Evolutionary conservation across 1,140 invertebrate species (phyloP).

Genomic region (Homarus americanus): DNA sequence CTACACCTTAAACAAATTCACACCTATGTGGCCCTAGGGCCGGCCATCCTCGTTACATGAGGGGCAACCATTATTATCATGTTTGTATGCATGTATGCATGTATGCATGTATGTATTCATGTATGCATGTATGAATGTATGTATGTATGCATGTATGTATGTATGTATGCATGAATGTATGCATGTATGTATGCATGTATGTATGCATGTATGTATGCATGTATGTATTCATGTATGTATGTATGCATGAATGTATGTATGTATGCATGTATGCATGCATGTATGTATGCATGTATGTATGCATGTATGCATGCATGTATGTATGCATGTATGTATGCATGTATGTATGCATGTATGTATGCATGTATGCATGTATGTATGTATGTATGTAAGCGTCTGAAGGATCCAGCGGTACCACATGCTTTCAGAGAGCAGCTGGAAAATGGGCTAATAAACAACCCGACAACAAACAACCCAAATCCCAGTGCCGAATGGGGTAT

Average conservation of each 20-base stretch:
- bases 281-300: slow-evolving; percentile 20
- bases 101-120: too few relatives aligned
- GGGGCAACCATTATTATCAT: too few relatives aligned
- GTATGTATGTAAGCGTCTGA: slow-evolving; percentile 31
- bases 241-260: slow-evolving; percentile 11
- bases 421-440: too few relatives aligned
- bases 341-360: neutral
- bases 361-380: neutral
- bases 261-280: slow-evolving; percentile 6
- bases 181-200: slow-evolving; percentile 17
- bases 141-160: neutral
- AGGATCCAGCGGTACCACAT: too few relatives aligned
- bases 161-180: neutral
- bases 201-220: slow-evolving; percentile 1
- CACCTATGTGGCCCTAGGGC: too few relatives aligned
- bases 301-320: slow-evolving; percentile 4
- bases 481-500: too few relatives aligned
- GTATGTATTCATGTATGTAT: slow-evolving; percentile 17
- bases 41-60: too few relatives aligned
- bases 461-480: too few relatives aligned
- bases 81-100: too few relatives aligned
- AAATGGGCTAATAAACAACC: too few relatives aligned
- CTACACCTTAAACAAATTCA: too few relatives aligned
- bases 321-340: slow-evolving; percentile 3
- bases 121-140: too few relatives aligned